phyloP scores from a whole-genome alignment of 1,140 invertebrate genomes.

The Asbolus verrucosus region DNA sequence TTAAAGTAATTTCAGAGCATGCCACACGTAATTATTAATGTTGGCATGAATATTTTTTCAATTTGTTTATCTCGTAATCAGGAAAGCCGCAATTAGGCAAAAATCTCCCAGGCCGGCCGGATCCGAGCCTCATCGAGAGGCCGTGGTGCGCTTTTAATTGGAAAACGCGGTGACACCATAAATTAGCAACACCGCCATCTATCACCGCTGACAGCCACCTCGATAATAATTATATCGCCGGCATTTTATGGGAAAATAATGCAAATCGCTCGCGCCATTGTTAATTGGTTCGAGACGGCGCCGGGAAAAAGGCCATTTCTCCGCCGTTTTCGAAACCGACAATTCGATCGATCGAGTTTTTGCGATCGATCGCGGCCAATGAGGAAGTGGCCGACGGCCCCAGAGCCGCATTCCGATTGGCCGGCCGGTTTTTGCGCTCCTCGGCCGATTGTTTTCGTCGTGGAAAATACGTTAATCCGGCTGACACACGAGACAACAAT shows the following conservation, averaged over 20 bases:
- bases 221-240: constrained; percentile 1
- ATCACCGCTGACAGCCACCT: constrained; percentile 15
- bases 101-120: too few relatives aligned
- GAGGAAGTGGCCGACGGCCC: constrained; percentile 5
- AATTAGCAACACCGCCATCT: too few relatives aligned
- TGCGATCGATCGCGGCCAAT: constrained; percentile 27
- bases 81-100: too few relatives aligned
- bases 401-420: neutral
- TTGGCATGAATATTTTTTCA: too few relatives aligned
- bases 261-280: constrained; percentile 1
- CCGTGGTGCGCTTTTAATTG: too few relatives aligned
- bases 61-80: too few relatives aligned
- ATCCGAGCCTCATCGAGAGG: too few relatives aligned
- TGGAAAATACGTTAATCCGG: constrained; percentile 43
- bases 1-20: too few relatives aligned
- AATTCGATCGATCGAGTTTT: neutral
- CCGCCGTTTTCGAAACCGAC: neutral
- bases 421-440: constrained; percentile 11
- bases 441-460: neutral
- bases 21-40: too few relatives aligned
- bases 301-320: neutral
- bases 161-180: too few relatives aligned
- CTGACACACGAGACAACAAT: constrained; percentile 48
- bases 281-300: constrained; percentile 7
- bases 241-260: constrained; percentile 4